Conservation (phyloP, 2,113 vertebrate species). For the Microtus oregoni region DNA sequence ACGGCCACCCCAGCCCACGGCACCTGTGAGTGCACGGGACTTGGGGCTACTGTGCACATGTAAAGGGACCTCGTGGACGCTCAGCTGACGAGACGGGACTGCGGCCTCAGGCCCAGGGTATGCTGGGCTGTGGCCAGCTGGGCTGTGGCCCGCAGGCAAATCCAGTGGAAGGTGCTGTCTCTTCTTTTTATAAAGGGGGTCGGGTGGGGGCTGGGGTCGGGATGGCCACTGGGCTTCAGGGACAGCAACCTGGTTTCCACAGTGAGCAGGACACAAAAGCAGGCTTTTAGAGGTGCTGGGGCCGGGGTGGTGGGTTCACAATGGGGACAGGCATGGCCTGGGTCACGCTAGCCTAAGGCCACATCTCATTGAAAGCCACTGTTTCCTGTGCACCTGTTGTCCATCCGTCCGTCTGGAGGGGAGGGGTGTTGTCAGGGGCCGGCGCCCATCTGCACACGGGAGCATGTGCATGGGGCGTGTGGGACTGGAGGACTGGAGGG, state of each 20-base stretch:
- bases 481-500: neutral
- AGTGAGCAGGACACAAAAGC: neutral
- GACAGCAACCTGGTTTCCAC: neutral
- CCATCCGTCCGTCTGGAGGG: neutral
- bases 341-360: neutral
- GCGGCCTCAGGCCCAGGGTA: conserved; percentile 56
- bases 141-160: conserved; percentile 45
- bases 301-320: neutral
- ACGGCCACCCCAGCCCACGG: conserved; percentile 97
- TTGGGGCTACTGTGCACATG: conserved; percentile 49
- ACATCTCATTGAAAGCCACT: neutral
- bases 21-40: conserved; percentile 93
- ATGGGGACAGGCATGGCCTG: neutral
- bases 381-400: conserved; percentile 27
- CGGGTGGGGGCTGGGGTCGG: conserved; percentile 60
- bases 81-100: conserved; percentile 57
- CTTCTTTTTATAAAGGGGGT: conserved; percentile 78
- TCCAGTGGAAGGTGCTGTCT: conserved; percentile 82
- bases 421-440: neutral
- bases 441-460: conserved; percentile 37
- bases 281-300: conserved; percentile 1
- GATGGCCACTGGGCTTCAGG: neutral
- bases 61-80: conserved; percentile 40
- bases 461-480: conserved; percentile 68
- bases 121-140: conserved; percentile 20